phyloP scores from a whole-genome alignment of 2,888 invertebrate species.

The Hypomecis punctinalis region DNA sequence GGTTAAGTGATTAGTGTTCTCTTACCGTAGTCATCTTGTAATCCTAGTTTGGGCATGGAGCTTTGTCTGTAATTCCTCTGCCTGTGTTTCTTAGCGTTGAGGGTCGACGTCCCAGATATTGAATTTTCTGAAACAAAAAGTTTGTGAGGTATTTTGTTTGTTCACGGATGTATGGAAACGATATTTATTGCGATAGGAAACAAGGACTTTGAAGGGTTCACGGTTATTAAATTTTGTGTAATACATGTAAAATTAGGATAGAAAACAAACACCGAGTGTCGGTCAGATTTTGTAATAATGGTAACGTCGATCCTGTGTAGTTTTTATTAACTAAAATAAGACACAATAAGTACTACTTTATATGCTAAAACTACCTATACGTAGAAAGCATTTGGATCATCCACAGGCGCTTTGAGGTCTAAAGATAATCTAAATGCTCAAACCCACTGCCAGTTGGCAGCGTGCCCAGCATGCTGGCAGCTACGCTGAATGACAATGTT shows the following conservation, averaged over 20 bases:
- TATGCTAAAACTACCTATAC: too few relatives aligned
- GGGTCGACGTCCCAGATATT: conserved; percentile 78
- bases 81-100: conserved; percentile 77
- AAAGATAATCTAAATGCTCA: too few relatives aligned
- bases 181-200: conserved; percentile 4
- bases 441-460: too few relatives aligned
- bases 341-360: too few relatives aligned
- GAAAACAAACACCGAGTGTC: background rate
- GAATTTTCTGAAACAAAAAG: conserved; percentile 74
- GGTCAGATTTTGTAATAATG: background rate
- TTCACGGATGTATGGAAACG: conserved; percentile 6
- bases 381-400: too few relatives aligned
- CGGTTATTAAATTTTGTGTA: conserved; percentile 1
- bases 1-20: conserved; percentile 27
- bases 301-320: background rate
- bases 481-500: too few relatives aligned
- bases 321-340: too few relatives aligned
- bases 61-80: conserved; percentile 81
- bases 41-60: conserved; percentile 81
- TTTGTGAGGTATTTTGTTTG: conserved; percentile 29
- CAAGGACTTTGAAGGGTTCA: background rate
- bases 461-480: too few relatives aligned
- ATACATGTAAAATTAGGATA: background rate
- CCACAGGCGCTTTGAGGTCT: too few relatives aligned
- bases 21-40: conserved; percentile 80